These are phyloP conservation scores for Nasonia oneida DNA, from an alignment of 2,888 invertebrate genomes.

Conservation along the genomic window DNA sequence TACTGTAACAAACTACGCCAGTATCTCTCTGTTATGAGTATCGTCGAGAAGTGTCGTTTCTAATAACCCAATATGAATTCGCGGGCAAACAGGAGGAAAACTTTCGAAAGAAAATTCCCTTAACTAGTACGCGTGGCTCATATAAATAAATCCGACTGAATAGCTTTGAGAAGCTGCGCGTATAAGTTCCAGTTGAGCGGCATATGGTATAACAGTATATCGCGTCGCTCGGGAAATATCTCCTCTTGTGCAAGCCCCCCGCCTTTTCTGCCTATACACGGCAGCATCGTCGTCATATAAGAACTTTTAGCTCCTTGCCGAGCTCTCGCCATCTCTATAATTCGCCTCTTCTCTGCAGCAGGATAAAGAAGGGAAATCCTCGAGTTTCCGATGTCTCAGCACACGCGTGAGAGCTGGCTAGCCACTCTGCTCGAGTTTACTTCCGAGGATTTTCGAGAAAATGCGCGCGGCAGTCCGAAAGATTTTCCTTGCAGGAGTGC, in stretches of 20 bases:
- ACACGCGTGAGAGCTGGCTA: conserved; percentile 55
- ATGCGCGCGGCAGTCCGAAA: conserved; percentile 53
- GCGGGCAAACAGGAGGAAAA: neutral
- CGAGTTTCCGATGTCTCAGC: conserved; percentile 64
- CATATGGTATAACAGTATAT: neutral
- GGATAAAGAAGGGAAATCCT: conserved; percentile 53
- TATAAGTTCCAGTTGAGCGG: conserved; percentile 7
- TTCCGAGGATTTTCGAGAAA: conserved; percentile 49
- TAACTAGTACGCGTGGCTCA: neutral
- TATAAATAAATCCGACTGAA: neutral
- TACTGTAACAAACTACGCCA: neutral
- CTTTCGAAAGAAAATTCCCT: conserved; percentile 10
- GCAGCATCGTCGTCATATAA: neutral
- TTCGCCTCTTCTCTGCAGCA: neutral
- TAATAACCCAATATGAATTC: conserved; percentile 19
- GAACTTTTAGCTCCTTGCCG: neutral
- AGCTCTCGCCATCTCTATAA: conserved; percentile 9
- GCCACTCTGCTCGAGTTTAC: conserved; percentile 39
- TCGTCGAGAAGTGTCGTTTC: neutral
- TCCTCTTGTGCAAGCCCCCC: neutral
- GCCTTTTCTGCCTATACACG: neutral
- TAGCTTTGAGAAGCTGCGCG: neutral
- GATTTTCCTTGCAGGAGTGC: conserved; percentile 57
- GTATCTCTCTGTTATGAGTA: neutral
- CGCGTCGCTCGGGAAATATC: conserved; percentile 7